These are phyloP conservation scores for Syncerus caffer DNA, from an alignment of 2,797 vertebrate genomes.

Conservation along the genomic window DNA sequence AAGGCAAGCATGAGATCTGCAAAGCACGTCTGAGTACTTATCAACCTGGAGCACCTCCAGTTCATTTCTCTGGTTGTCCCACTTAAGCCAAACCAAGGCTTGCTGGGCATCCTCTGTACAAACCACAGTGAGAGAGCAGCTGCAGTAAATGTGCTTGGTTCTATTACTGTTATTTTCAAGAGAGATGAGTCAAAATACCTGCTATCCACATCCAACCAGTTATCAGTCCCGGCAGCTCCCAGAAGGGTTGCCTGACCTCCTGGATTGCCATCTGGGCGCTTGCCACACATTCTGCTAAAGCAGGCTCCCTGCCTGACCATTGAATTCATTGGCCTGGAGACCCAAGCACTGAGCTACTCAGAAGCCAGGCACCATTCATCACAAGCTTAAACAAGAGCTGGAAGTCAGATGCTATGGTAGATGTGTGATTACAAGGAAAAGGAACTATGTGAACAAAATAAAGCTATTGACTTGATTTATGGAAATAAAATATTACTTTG, in stretches of 20 bases:
- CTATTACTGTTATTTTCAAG: constrained; percentile 65
- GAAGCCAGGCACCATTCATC: background rate
- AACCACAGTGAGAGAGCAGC: background rate
- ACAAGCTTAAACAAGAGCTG: background rate
- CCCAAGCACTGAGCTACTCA: background rate
- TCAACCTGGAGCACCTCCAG: background rate
- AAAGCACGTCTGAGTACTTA: background rate
- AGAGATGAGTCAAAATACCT: constrained; percentile 57
- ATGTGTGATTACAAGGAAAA: background rate
- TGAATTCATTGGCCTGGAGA: background rate
- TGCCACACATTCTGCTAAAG: background rate
- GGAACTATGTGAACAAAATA: background rate
- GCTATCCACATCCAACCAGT: constrained; percentile 24
- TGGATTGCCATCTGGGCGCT: background rate
- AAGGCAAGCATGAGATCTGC: background rate
- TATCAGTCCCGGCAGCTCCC: background rate
- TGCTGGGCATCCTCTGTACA: background rate
- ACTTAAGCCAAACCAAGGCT: background rate
- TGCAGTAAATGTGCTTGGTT: constrained; percentile 27
- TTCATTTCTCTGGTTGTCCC: background rate
- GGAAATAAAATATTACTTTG: background rate
- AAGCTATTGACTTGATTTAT: background rate
- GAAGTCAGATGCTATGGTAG: background rate
- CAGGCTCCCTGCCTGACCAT: background rate
- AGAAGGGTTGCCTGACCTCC: background rate